Base-by-base conservation (phyloP, 2,797 vertebrate species). In the Gobio occitaniae region DNA sequence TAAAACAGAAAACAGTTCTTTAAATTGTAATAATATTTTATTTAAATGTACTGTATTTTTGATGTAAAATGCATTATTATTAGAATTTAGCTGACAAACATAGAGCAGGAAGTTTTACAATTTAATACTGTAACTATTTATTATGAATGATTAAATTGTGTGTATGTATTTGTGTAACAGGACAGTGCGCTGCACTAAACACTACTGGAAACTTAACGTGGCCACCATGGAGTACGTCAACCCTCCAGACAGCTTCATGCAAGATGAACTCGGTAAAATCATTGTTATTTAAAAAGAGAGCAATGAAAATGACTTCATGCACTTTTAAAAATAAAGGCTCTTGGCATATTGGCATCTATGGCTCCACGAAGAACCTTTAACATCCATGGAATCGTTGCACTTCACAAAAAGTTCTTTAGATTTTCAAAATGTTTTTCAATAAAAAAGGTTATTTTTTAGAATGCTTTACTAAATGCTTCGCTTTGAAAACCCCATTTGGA, bases 191-290 rank as follows among this genome's bases (percentile, higher is more conserved):
- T 96, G 96, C 86, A 96, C 95, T 1, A 96, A 96, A 82, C 96
- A 97, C 87, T 93, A 94, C 89, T 96, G 96, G 96, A 96, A 93
- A 71, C 80, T 96, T 29, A 93, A 97, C 25, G 90, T 95, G 52
- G 94, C 93, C 36, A 93, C 94, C 0, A 96, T 97, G 96, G 90
- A 92, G 81, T 96, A 96, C 6, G 88, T 94, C 68, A 96, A 96
- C 5, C 96, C 95, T 16, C 96, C 96, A 2, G 94, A 94, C 84
- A 96, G 95, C 90, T 96, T 97, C 90, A 79, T 84, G 50, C 96
- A 96, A 89, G 95, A 96, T 0, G 94, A 96, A 81, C 93, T 97
- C 1, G 94, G 96, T 96, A 91, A 91, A 87, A 47, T 41, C 4
- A n/a, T 25, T 79, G 1, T 29, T 19, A 36, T 56, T 50, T 38